Percentiles rank a stretch among this genome's conserved stretches.
phyloP scores from a whole-genome alignment of 2,113 vertebrate species.

The Alouatta palliata region DNA sequence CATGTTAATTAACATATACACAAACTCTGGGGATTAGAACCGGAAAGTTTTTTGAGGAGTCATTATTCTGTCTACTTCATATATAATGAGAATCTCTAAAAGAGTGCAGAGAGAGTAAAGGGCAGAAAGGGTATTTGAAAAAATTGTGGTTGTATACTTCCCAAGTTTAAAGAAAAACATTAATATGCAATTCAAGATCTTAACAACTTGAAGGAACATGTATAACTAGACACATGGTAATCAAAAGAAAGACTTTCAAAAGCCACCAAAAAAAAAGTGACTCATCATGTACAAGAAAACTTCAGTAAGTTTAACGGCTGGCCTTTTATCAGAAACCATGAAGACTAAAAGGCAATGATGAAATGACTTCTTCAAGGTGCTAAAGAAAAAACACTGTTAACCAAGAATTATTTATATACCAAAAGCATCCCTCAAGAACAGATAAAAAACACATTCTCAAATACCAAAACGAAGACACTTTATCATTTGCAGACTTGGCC shows the following conservation, averaged over 20 bases:
- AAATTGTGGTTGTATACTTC: neutral
- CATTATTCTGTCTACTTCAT: neutral
- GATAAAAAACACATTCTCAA: neutral
- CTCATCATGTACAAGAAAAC: neutral
- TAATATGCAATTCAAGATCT: neutral
- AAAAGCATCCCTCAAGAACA: neutral
- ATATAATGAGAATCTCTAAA: neutral
- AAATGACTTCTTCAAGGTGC: neutral
- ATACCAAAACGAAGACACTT: neutral
- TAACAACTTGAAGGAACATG: neutral
- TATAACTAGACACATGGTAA: neutral
- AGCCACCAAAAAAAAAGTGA: neutral
- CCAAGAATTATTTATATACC: neutral
- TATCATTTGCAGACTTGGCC: neutral
- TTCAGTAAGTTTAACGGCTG: neutral
- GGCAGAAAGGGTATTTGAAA: neutral
- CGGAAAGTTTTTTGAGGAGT: neutral
- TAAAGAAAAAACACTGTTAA: constrained; percentile 6
- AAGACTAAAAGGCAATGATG: neutral
- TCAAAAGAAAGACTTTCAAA: neutral
- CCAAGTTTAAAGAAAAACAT: neutral
- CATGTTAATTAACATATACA: neutral
- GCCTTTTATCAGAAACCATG: neutral
- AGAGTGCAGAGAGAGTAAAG: neutral
- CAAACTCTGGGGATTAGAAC: neutral